Conservation (phyloP, 1,140 invertebrate species). For the Belonocnema kinseyi region DNA sequence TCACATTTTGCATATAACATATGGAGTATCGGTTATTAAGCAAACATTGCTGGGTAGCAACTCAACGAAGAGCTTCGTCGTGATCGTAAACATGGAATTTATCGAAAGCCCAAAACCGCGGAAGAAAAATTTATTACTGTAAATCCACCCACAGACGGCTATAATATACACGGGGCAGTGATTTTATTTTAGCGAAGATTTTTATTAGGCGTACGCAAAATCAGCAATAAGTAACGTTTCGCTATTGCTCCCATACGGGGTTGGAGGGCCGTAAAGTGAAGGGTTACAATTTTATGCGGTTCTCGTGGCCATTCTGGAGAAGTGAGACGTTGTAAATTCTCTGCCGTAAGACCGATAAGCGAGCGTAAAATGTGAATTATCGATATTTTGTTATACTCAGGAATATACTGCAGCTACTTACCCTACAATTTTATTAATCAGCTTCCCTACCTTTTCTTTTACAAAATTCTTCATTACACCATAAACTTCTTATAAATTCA, state of each 20-base stretch:
- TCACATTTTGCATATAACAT: conserved; percentile 25
- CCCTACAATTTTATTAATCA: conserved; percentile 1
- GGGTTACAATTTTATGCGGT: conserved; percentile 61
- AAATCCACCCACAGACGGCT: conserved; percentile 48
- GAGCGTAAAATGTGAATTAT: conserved; percentile 60
- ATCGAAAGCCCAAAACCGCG: conserved; percentile 49
- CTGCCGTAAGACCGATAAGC: conserved; percentile 59
- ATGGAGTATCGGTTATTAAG: conserved; percentile 18
- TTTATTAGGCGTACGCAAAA: conserved; percentile 63
- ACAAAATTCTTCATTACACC: neutral
- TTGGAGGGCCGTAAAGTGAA: conserved; percentile 54
- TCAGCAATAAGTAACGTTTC: conserved; percentile 66
- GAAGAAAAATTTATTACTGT: conserved; percentile 67
- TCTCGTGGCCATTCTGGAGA: conserved; percentile 61
- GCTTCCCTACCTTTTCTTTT: neutral
- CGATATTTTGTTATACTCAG: conserved; percentile 7
- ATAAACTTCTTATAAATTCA: too few species aligned
- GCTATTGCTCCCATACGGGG: conserved; percentile 45
- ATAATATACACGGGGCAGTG: conserved; percentile 18
- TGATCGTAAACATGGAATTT: conserved; percentile 56
- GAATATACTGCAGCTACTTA: neutral
- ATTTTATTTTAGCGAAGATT: conserved; percentile 60
- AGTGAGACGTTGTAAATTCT: conserved; percentile 66
- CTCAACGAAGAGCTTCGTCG: conserved; percentile 30
- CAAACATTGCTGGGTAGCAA: conserved; percentile 27